Conservation (phyloP, 2,797 vertebrate species). For the Lindbergichthys nudifrons region DNA sequence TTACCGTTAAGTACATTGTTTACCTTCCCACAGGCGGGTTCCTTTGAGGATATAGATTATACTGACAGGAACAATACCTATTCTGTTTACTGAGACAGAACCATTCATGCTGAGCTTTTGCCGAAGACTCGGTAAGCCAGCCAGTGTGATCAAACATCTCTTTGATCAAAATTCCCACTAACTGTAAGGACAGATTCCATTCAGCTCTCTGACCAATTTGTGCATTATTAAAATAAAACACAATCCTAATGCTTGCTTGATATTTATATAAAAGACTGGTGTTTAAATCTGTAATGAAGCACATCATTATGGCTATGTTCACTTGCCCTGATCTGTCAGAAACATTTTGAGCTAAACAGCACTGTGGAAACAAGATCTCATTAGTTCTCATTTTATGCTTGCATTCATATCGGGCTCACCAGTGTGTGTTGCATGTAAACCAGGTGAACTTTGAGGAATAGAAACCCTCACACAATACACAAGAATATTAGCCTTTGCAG, state of each 20-base stretch:
- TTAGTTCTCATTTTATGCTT: constrained; percentile 23
- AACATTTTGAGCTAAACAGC: constrained; percentile 18
- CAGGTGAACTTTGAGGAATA: too few species aligned
- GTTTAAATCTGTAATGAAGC: constrained; percentile 16
- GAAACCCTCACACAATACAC: too few species aligned
- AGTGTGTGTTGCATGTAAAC: constrained; percentile 14
- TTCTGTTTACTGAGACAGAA: constrained; percentile 15
- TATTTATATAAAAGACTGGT: constrained; percentile 6
- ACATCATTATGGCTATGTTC: not conserved
- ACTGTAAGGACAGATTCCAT: not conserved
- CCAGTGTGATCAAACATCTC: constrained; percentile 14
- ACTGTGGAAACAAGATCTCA: constrained; percentile 23
- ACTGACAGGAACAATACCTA: not conserved
- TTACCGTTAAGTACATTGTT: constrained; percentile 8
- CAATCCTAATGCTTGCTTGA: constrained; percentile 14
- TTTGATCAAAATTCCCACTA: constrained; percentile 22
- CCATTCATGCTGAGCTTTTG: not conserved
- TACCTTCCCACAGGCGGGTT: constrained; percentile 8
- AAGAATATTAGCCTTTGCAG: too few species aligned
- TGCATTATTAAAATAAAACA: not conserved
- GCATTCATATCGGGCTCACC: constrained; percentile 1
- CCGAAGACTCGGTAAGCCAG: not conserved
- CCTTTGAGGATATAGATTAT: constrained; percentile 2
- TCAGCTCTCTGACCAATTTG: constrained; percentile 16
- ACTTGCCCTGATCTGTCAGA: not conserved